Evolutionary conservation across 2,113 vertebrate genomes (phyloP).

Genomic region (Ceratotherium simum): DNA sequence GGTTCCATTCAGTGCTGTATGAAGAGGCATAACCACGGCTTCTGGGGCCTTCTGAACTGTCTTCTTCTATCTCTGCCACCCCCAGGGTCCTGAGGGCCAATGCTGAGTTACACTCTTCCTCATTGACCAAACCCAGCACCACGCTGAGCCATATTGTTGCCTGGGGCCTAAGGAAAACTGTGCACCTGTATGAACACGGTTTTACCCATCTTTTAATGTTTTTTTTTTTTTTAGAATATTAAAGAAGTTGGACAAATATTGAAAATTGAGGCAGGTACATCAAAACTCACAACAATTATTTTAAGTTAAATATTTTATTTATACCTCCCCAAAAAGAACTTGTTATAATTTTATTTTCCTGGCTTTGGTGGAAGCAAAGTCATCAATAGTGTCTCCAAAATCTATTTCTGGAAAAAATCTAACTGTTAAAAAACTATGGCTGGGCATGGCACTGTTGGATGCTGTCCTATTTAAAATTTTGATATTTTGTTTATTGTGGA

Average conservation of each 20-base stretch:
- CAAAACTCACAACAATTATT: background rate
- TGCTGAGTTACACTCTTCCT: background rate
- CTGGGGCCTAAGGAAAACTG: background rate
- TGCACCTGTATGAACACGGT: background rate
- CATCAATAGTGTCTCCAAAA: background rate
- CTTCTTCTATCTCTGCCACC: background rate
- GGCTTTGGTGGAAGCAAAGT: background rate
- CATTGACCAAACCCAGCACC: background rate
- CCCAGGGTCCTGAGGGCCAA: too few species aligned
- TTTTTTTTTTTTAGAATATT: background rate
- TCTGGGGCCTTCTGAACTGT: background rate
- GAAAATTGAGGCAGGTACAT: background rate
- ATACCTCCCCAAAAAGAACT: background rate
- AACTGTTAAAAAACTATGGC: background rate
- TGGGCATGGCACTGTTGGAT: background rate
- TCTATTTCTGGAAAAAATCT: background rate
- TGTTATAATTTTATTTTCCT: background rate
- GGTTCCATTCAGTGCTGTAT: background rate
- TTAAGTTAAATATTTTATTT: background rate
- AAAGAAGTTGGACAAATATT: background rate
- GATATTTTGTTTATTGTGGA: background rate
- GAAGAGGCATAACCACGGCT: background rate
- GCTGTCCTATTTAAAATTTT: background rate
- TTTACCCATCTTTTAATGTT: background rate
- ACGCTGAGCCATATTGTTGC: background rate